These are phyloP conservation scores for Meandrusa payeni DNA, from an alignment of 2,888 invertebrate genomes.

Conservation along the genomic window DNA sequence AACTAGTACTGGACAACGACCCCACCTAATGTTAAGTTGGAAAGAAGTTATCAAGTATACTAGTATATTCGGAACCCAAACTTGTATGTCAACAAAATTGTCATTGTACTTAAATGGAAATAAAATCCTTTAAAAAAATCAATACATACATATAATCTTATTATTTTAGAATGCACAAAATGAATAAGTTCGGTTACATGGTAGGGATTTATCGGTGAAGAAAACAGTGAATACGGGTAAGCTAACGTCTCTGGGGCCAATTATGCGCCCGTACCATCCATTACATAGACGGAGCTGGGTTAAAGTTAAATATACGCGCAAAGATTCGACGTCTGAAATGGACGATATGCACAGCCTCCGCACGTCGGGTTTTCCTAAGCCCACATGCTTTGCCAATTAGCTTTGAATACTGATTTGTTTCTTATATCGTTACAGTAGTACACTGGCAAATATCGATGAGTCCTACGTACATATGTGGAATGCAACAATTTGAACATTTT, in stretches of 20 bases:
- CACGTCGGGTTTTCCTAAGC: background rate
- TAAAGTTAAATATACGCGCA: background rate
- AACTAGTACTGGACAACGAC: too few species aligned
- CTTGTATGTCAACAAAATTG: too few species aligned
- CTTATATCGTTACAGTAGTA: too few species aligned
- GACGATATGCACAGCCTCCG: background rate
- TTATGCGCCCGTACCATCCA: conserved; percentile 5
- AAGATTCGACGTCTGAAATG: background rate
- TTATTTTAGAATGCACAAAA: background rate
- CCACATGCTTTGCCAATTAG: background rate
- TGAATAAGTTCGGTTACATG: background rate
- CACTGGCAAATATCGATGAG: too few species aligned
- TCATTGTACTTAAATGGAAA: too few species aligned
- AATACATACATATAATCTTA: too few species aligned
- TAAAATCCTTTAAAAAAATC: too few species aligned
- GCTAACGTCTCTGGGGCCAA: background rate
- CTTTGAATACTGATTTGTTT: background rate
- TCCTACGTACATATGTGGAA: too few species aligned
- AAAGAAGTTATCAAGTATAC: too few species aligned
- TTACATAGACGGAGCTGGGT: background rate
- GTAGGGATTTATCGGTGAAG: background rate
- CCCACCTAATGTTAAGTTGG: too few species aligned
- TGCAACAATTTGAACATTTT: too few species aligned
- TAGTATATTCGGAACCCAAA: too few species aligned
- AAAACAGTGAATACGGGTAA: background rate